Percentiles rank a stretch among this genome's conserved stretches.
phyloP scores from a whole-genome alignment of 2,113 vertebrate species.

The Alethe castanea region DNA sequence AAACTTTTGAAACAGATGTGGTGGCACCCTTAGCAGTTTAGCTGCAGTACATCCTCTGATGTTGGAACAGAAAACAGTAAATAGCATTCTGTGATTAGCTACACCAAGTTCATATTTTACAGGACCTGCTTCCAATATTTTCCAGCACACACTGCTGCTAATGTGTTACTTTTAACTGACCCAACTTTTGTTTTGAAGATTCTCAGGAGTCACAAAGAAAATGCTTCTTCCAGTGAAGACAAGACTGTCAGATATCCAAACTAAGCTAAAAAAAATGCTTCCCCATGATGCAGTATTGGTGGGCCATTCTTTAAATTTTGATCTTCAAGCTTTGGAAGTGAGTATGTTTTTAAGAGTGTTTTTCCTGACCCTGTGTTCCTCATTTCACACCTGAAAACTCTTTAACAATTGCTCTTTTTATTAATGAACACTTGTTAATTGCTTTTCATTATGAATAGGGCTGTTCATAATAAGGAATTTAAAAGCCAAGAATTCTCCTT shows the following conservation, averaged over 20 bases:
- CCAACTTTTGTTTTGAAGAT: slow-evolving; percentile 72
- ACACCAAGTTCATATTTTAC: not conserved
- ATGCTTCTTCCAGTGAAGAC: slow-evolving; percentile 81
- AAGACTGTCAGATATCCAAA: slow-evolving; percentile 80
- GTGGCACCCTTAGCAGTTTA: not conserved
- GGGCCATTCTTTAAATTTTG: slow-evolving; percentile 84
- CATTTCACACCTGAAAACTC: not conserved
- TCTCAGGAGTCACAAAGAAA: slow-evolving; percentile 83
- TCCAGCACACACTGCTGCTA: not conserved
- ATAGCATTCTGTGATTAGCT: not conserved
- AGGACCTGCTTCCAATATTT: not conserved
- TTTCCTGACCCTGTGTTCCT: not conserved
- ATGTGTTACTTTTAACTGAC: not conserved
- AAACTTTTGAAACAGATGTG: not conserved
- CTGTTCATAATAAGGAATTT: not conserved
- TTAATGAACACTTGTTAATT: not conserved
- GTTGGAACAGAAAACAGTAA: not conserved
- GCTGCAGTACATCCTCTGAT: not conserved
- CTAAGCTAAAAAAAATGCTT: slow-evolving; percentile 74
- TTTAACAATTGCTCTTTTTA: not conserved
- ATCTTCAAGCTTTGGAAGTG: slow-evolving; percentile 85
- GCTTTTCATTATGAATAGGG: not conserved
- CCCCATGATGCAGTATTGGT: slow-evolving; percentile 86
- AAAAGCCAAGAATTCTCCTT: not conserved
- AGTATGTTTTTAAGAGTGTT: slow-evolving; percentile 29